phyloP scores from a whole-genome alignment of 2,888 invertebrate genomes.

The Dichetophora obliterata region DNA sequence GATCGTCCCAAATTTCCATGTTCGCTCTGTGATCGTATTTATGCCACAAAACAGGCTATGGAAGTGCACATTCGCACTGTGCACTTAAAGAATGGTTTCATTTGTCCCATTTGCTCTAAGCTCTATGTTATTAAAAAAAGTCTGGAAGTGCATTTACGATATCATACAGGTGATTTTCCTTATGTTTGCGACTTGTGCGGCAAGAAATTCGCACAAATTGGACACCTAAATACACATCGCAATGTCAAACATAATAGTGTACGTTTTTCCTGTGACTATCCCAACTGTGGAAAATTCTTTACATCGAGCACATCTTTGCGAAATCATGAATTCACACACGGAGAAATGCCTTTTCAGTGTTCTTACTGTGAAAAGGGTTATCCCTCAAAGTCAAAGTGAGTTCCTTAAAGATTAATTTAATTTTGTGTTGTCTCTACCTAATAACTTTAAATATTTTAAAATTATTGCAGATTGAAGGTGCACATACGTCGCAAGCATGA shows the following conservation, averaged over 20 bases:
- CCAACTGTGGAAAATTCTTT: slow-evolving; percentile 56
- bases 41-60: slow-evolving; percentile 57
- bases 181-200: slow-evolving; percentile 57
- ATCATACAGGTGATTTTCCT: slow-evolving; percentile 57
- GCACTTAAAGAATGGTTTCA: slow-evolving; percentile 51
- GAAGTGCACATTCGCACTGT: slow-evolving; percentile 54
- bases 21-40: slow-evolving; percentile 49
- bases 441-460: slow-evolving; percentile 1
- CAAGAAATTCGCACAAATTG: slow-evolving; percentile 57
- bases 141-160: slow-evolving; percentile 59
- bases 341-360: slow-evolving; percentile 60
- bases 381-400: slow-evolving; percentile 58
- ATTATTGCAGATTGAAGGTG: slow-evolving; percentile 50
- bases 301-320: slow-evolving; percentile 58
- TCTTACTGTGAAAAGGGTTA: slow-evolving; percentile 54
- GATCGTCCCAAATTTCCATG: slow-evolving; percentile 51
- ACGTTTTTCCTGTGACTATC: slow-evolving; percentile 55
- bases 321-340: slow-evolving; percentile 57
- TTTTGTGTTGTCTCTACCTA: neutral
- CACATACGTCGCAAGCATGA: slow-evolving; percentile 56
- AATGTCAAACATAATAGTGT: slow-evolving; percentile 56
- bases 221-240: slow-evolving; percentile 56
- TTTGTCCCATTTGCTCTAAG: slow-evolving; percentile 56
- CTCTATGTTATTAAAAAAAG: slow-evolving; percentile 56
- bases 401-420: slow-evolving; percentile 18